Evolutionary conservation across 2,797 vertebrate genomes (phyloP).

Genomic region (Bryconaethiops microstoma): DNA sequence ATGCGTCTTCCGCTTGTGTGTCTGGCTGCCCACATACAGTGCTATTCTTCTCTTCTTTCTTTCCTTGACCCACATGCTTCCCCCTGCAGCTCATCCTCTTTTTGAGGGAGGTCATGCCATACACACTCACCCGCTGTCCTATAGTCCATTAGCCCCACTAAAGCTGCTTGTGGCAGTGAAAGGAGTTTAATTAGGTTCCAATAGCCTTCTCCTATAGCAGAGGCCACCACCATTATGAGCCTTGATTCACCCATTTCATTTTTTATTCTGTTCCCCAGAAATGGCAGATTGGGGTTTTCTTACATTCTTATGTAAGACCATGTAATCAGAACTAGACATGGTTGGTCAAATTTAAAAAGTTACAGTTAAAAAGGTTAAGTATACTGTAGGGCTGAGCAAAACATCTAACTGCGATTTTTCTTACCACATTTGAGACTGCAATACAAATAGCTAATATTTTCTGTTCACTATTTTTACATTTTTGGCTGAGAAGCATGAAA

Average conservation of each 20-base stretch:
- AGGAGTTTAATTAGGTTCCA: neutral
- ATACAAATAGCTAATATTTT: too few species aligned
- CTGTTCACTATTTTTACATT: too few species aligned
- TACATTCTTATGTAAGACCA: neutral
- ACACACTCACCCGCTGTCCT: neutral
- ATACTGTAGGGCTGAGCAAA: too few species aligned
- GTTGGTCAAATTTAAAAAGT: neutral
- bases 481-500: too few species aligned
- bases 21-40: neutral
- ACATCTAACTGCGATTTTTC: too few species aligned
- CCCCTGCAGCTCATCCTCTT: neutral
- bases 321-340: conserved; percentile 6
- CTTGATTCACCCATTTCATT: neutral
- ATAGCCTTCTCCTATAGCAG: neutral
- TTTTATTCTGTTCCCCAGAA: neutral
- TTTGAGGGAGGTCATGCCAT: neutral
- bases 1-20: neutral
- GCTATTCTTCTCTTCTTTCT: neutral
- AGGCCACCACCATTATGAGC: neutral
- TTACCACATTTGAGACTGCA: too few species aligned
- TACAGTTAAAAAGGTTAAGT: neutral
- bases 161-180: neutral
- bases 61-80: neutral
- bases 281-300: neutral
- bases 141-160: neutral